These are phyloP conservation scores for Neocrepidodera transversa DNA, from an alignment of 2,888 invertebrate genomes.

Conservation along the genomic window DNA sequence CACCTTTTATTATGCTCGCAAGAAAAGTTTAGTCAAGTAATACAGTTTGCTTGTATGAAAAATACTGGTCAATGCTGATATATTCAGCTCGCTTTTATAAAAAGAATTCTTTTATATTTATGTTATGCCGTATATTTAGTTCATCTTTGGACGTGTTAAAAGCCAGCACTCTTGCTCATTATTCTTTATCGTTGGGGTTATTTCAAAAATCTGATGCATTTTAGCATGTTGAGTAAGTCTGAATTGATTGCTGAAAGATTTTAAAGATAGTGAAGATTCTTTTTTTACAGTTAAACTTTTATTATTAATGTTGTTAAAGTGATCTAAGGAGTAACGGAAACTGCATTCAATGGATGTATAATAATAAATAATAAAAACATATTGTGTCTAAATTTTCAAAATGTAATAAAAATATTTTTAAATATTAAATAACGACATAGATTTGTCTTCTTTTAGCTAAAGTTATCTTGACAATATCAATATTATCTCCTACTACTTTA, in stretches of 20 bases:
- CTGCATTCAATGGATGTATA: no score
- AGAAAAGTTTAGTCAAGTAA: slow-evolving; percentile 37
- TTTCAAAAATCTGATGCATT: slow-evolving; percentile 14
- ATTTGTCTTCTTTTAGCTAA: no score
- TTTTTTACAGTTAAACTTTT: background rate
- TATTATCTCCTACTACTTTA: no score
- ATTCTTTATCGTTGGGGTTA: slow-evolving; percentile 7
- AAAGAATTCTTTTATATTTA: slow-evolving; percentile 32
- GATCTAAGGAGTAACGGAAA: no score
- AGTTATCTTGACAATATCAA: no score
- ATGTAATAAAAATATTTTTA: no score
- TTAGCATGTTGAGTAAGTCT: background rate
- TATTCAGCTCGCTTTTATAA: slow-evolving; percentile 36
- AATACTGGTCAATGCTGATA: slow-evolving; percentile 36
- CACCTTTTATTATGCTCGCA: slow-evolving; percentile 40
- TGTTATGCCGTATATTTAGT: slow-evolving; percentile 31
- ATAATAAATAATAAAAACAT: no score
- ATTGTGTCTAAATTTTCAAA: no score
- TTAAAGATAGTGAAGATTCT: background rate
- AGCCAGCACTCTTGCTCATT: slow-evolving; percentile 15
- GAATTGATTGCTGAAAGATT: background rate
- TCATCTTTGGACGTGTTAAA: slow-evolving; percentile 27
- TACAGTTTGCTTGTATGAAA: slow-evolving; percentile 41
- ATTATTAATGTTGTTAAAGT: background rate
- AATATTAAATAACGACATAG: no score